Conservation (phyloP, 2,888 invertebrate species). For the Gerris lacustris region DNA sequence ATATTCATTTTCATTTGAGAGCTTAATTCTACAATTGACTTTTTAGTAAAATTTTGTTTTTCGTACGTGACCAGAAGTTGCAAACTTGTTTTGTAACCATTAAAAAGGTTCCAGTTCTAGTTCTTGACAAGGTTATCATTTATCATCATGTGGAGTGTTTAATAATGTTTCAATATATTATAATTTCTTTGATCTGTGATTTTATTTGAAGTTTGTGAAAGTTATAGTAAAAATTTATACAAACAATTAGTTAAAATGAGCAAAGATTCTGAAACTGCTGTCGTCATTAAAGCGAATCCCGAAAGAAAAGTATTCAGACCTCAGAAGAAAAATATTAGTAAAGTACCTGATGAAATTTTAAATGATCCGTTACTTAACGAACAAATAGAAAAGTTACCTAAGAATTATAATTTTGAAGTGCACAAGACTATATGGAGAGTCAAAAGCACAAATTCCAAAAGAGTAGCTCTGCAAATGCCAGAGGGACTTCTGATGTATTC, state of each 20-base stretch:
- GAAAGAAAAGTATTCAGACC: conserved; percentile 68
- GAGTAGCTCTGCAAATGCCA: conserved; percentile 92
- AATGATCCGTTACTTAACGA: conserved; percentile 59
- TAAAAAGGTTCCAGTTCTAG: not conserved
- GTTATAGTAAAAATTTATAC: not conserved
- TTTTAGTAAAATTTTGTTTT: too few species aligned
- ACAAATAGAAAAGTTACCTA: conserved; percentile 64
- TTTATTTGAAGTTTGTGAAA: not conserved
- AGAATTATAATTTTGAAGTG: conserved; percentile 96
- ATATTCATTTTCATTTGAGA: too few species aligned
- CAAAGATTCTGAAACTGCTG: conserved; percentile 23
- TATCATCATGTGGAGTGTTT: not conserved
- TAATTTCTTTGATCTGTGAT: too few species aligned
- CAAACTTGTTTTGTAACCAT: not conserved
- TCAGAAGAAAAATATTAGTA: conserved; percentile 51
- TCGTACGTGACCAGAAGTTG: not conserved
- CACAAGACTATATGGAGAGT: conserved; percentile 97
- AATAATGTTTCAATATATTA: not conserved
- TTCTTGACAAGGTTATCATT: not conserved
- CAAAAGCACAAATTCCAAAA: conserved; percentile 62
- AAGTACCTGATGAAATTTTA: conserved; percentile 66
- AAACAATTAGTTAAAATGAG: not conserved
- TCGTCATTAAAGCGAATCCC: conserved; percentile 67
- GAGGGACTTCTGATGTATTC: conserved; percentile 89
- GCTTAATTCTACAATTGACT: too few species aligned